A percentile compares a stretch with the other conserved stretches of the same genome.
phyloP scores from a whole-genome alignment of 2,113 vertebrate genomes.

The Pluvianellus socialis region DNA sequence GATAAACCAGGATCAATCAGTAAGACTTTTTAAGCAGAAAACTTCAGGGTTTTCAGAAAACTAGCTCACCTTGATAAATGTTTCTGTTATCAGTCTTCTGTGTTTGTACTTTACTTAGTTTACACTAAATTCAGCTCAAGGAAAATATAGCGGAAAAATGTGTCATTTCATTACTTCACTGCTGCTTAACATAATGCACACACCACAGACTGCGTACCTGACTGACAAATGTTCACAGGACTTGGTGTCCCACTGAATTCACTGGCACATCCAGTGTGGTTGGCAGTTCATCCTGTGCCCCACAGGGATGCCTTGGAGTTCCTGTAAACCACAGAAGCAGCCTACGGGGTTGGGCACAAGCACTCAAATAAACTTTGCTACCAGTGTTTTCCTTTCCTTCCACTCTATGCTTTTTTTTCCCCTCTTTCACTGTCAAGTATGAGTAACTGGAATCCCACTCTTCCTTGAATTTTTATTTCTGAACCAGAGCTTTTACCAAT shows the following conservation, averaged over 20 bases:
- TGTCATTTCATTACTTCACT: not conserved
- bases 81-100: not conserved
- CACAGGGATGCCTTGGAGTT: no score
- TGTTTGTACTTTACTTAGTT: not conserved
- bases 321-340: not conserved
- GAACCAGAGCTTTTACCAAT: not conserved
- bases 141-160: not conserved
- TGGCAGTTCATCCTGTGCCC: not conserved
- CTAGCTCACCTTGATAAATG: not conserved
- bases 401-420: not conserved
- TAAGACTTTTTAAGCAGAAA: not conserved
- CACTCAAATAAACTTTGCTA: not conserved
- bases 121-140: not conserved
- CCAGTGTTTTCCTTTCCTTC: not conserved
- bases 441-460: not conserved
- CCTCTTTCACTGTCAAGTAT: not conserved
- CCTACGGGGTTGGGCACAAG: accelerated
- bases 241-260: not conserved
- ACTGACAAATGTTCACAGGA: not conserved
- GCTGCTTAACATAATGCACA: not conserved
- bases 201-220: not conserved
- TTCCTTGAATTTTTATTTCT: not conserved
- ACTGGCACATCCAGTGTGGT: not conserved
- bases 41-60: not conserved
- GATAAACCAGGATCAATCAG: not conserved